phyloP scores from a whole-genome alignment of 2,113 vertebrate genomes.

The Cyprinodon tularosa region DNA sequence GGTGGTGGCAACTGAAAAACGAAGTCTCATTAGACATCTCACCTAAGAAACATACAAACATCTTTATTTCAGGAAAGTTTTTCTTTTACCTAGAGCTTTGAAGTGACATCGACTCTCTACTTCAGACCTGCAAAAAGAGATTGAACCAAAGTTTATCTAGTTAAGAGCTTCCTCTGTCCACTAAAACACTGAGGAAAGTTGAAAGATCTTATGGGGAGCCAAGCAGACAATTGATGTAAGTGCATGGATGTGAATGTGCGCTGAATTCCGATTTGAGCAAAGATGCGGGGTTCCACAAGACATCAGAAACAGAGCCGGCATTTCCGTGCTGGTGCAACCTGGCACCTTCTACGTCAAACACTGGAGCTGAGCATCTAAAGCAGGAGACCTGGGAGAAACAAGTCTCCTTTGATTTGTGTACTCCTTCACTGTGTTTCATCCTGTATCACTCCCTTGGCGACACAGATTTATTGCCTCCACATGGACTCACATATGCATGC shows the following conservation, averaged over 20 bases:
- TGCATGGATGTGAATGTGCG: not conserved
- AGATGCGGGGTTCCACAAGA: conserved; percentile 14
- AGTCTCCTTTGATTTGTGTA: conserved; percentile 49
- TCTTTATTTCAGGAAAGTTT: not conserved
- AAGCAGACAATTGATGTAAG: not conserved
- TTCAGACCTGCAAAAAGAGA: not conserved
- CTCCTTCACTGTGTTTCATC: conserved; percentile 32
- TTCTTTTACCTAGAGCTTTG: not conserved
- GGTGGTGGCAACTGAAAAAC: conserved; percentile 9
- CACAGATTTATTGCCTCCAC: conserved; percentile 28
- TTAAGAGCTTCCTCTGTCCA: conserved; percentile 9
- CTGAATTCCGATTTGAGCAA: conserved; percentile 18
- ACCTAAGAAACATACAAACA: conserved; percentile 1
- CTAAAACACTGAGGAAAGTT: not conserved
- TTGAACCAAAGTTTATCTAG: not conserved
- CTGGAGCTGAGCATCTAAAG: conserved; percentile 32
- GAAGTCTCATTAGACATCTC: not conserved
- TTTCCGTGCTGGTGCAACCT: conserved; percentile 11
- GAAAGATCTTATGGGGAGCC: not conserved
- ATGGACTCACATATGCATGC: conserved; percentile 22
- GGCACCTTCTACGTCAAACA: conserved; percentile 38
- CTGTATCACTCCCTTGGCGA: conserved; percentile 20
- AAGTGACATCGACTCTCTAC: not conserved
- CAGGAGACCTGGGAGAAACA: conserved; percentile 27
- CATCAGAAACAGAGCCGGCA: conserved; percentile 15